Conservation (phyloP, 2,797 vertebrate genomes). For the Decapterus maruadsi region DNA sequence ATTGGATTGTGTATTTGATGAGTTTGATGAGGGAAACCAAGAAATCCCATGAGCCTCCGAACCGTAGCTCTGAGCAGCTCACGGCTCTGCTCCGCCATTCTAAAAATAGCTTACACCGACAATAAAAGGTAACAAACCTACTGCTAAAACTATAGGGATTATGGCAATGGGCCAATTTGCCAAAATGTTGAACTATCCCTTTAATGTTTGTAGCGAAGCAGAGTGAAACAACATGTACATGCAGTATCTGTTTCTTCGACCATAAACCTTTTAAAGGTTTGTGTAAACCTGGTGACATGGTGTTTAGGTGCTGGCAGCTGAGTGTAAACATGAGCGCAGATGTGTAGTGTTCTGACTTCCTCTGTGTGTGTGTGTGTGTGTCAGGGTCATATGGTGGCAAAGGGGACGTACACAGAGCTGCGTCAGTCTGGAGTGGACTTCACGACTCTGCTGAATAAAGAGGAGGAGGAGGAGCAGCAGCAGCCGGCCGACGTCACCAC, state of each 20-base stretch:
- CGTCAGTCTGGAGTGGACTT: constrained; percentile 93
- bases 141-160: no score
- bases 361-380: constrained; percentile 16
- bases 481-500: constrained; percentile 63
- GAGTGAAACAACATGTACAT: no score
- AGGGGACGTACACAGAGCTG: constrained; percentile 91
- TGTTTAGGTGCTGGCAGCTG: constrained; percentile 4
- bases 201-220: neutral
- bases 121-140: no score
- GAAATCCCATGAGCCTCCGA: no score
- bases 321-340: constrained; percentile 3
- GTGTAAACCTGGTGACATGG: neutral
- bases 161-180: no score
- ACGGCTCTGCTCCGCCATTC: no score
- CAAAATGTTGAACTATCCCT: no score
- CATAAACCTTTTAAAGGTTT: neutral
- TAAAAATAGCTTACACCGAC: no score
- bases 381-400: constrained; percentile 93
- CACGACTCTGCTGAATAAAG: constrained; percentile 91
- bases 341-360: neutral
- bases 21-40: no score
- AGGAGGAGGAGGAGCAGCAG: constrained; percentile 86
- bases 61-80: no score
- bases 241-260: no score
- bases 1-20: no score